Evolutionary conservation across 2,113 vertebrate genomes (phyloP).

Genomic region (Myotis lucifugus): DNA sequence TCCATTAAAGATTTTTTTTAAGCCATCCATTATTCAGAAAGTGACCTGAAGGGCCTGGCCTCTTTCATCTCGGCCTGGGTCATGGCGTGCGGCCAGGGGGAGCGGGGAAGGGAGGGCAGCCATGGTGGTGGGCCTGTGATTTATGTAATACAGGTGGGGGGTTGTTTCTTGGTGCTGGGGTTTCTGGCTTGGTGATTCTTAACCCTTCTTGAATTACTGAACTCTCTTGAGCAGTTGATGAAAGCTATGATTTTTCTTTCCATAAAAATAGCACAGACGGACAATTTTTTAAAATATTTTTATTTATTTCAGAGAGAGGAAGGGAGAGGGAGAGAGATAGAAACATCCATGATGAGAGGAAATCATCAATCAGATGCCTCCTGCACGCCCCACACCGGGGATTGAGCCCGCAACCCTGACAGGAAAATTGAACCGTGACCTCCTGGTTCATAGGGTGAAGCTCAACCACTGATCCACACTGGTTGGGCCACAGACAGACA

Average conservation of each 20-base stretch:
- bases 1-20: conserved; percentile 84
- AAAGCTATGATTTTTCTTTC: background rate
- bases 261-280: background rate
- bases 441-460: no score
- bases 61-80: background rate
- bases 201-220: background rate
- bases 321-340: no score
- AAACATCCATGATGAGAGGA: no score
- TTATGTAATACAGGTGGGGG: background rate
- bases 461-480: no score
- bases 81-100: background rate
- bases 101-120: background rate
- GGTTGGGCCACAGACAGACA: background rate
- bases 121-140: background rate
- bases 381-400: no score
- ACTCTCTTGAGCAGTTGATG: background rate
- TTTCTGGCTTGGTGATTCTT: background rate
- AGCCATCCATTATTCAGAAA: conserved; percentile 47
- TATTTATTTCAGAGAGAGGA: no score
- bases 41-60: background rate
- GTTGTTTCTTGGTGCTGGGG: background rate
- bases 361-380: no score
- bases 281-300: background rate
- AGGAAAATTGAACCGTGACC: no score
- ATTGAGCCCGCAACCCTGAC: no score